Evolutionary conservation across 2,113 vertebrate genomes (phyloP), one percentile per base, ranked within the genome.

Genomic region (Psophia crepitans): DNA sequence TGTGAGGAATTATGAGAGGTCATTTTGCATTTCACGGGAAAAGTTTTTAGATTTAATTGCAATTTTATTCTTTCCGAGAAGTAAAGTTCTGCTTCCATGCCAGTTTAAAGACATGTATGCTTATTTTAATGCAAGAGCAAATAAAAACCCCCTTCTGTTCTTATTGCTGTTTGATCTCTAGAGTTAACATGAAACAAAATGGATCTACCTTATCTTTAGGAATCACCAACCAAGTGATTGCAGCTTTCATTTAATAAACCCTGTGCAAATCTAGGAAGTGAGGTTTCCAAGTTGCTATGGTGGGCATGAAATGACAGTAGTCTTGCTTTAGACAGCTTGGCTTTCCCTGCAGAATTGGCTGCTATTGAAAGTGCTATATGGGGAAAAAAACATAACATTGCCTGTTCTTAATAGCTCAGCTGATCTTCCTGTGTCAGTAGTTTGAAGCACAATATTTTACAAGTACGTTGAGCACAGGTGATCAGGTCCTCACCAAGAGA

Each of bases 81-180:
- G 12, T 51, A 6, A 61, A 73, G 49, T 90, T 88, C 49, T 80
- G 8, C 39, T 83, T 21, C 44, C 33, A 0, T 60, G 56, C 71
- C 24, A 58, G n/a, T 49, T 87, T 27, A 69, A 93, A 79, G 33
- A 56, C 15, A 57, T 54, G 48, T 14, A 26, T 79, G 11, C 24
- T 81, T 78, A 76, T 74, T 93, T 76, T n/a, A 92, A 66, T 43
- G 46, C 28, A 82, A 89, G 78, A 71, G 4, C 15, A 90, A 68
- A 64, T 66, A 2, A 76, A 75, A 60, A 2, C 7, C 51, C 27
- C 41, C 26, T 27, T 26, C 35, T 44, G 24, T 58, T 53, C 37
- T 73, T 77, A 65, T 7, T 81, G 48, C 12, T 0, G 0, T 81
- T 92, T 84, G 41, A 35, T 66, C 49, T 57, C 21, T 61, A 43